Evolutionary conservation across 2,888 invertebrate genomes (phyloP), one percentile per base, ranked within the genome.

Genomic region (Parelbella ahira): DNA sequence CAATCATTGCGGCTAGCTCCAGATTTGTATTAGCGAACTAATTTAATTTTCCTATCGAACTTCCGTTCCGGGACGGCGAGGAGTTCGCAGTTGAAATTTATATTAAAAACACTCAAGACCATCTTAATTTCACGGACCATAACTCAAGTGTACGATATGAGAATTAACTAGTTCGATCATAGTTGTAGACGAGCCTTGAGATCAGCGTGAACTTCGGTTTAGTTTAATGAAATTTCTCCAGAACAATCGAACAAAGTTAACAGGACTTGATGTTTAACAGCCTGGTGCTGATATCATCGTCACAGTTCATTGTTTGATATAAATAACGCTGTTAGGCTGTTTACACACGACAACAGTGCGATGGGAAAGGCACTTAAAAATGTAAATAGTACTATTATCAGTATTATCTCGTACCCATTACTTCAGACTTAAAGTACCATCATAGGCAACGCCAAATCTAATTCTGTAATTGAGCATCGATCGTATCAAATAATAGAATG

Each of bases 141-240:
- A 42, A 42, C 15, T 42, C 34, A 28, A 41, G 39, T 33, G 24
- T n/a, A 39, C 32, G 32, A 39, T 39, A 39, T 25, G 32, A 19
- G 30, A 30, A 45, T 24, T 44, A 41, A 53, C 42, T 45, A 50
- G 48, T 51, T 50, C 24, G 47, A 47, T 50, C 42, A 50, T 53
- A 53, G 45, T 48, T 49, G 36, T 39, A 52, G 45, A 47, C 49
- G 29, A 30, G 46, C 45, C 44, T 42, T 20, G 21, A 52, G 45
- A 44, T 43, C 33, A 41, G 12, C 33, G 33, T 27, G 29, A 49
- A 58, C 46, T 54, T 54, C 36, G 32, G 47, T 49, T 47, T 56
- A 59, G 56, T 60, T 62, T 60, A 63, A 63, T 65, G 60, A 63
- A 65, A 63, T 65, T 63, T 61, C 63, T 62, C 56, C 37, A 24